Evolutionary conservation across 2,113 vertebrate genomes (phyloP), one percentile per base, ranked within the genome.

Genomic region (Coracopsis vasa): DNA sequence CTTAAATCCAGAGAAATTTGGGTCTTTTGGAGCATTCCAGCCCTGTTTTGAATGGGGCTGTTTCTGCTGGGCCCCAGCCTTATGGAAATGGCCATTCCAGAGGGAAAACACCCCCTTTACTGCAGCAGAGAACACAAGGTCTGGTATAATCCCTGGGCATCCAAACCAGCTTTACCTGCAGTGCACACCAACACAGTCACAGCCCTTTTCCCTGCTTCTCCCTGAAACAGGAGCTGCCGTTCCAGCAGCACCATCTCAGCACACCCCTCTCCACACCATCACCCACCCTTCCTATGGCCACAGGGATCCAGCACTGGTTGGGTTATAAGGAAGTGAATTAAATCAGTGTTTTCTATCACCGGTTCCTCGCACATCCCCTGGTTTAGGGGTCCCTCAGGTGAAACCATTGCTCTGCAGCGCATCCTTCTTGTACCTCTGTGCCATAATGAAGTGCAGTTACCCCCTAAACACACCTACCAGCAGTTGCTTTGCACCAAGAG

Each of bases 231-330:
- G 48, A 50, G 23, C 4, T 65, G 11, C 65, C 45, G 1, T 25
- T 3, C 37, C 10, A 6, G 28, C 5, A 39, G 13, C 33, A 8
- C 11, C 1, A 23, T 23, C 77, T 4, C 66, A 11, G 13, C 33
- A 15, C 20, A 6, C 13, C 28, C 11, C 72, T 47, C 6, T 8
- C 28, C 71, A 24, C 47, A 1, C 2, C 42, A 1, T 3, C 33
- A 13, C 54, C 27, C 4, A 1, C 5, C 2, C 15, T 4, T 7
- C 75, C 71, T 31, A 1, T 1, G 3, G n/a, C 48, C 25, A 0
- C 0, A 4, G 60, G 7, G 17, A 60, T 6, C 58, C 69, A 29
- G 54, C 45, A 14, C 16, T 0, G 0, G 9, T 17, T 9, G 3
- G 23, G 14, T 16, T 10, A 35, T 8, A 2, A 64, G 86, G 47